Evolutionary conservation across 2,797 vertebrate genomes (phyloP), one percentile per base, ranked within the genome.

Genomic region (Ctenosaura bakeri): DNA sequence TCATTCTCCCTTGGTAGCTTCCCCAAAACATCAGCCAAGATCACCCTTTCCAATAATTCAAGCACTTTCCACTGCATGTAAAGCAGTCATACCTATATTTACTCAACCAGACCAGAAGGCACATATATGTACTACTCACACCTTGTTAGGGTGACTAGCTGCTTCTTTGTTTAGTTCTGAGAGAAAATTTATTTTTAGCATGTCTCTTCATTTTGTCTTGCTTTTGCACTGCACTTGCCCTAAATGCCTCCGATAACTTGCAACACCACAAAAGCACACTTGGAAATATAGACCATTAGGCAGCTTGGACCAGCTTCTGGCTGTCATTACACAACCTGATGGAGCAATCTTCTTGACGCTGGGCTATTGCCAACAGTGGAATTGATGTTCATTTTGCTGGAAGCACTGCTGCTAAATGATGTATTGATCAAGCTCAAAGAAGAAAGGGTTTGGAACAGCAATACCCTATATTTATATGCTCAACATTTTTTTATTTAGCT

Each of bases 341-440:
- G 80, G 62, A 78, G 56, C 38, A 66, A 83, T 87, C 85, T 77
- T 50, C 71, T 83, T 52, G 12, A 54, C 9, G 76, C 38, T 92
- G 88, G 85, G 66, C 29, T 71, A 26, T 59, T 84, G 85, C 88
- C 85, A 89, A 54, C 64, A n/a, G 85, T 62, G 76, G 54, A 87
- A 87, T 38, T 62, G 54, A 87, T 90, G 88, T 79, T 90, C 91
- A 88, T 85, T 92, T 84, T 92, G 84, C 88, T 79, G 54, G 88
- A 64, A 90, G 64, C 85, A 80, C 85, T 84, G 54, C 80, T 90
- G 74, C 74, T 90, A 87, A 92, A 87, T 84, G 88, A 92, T 84
- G 66, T 87, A 92, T 90, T 74, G 85, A 90, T 85, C 91, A 90
- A 54, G 64, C 74, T 42, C 35, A 62, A 26, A 46, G 71, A 83